phyloP scores from a whole-genome alignment of 2,888 invertebrate genomes.

The Acleris emargana region DNA sequence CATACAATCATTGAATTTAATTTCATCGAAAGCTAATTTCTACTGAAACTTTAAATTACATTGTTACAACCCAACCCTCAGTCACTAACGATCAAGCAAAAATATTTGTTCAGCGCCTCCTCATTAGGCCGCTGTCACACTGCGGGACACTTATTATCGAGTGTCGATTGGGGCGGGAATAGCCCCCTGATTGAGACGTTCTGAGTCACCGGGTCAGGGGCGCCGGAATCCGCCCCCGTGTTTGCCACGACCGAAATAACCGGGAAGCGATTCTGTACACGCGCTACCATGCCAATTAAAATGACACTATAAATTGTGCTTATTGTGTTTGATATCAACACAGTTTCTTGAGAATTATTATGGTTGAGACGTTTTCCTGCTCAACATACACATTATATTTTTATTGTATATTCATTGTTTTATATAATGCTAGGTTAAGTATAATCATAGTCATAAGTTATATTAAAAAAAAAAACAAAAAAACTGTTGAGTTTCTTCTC shows the following conservation, averaged over 20 bases:
- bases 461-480: no score
- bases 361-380: no score
- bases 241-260: slow-evolving; percentile 45
- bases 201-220: slow-evolving; percentile 76
- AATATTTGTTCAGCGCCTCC: slow-evolving; percentile 30
- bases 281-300: not conserved
- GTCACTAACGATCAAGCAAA: slow-evolving; percentile 16
- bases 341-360: no score
- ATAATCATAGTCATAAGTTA: no score
- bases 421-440: no score
- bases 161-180: slow-evolving; percentile 45
- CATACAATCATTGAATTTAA: no score
- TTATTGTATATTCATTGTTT: no score
- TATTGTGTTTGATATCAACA: no score
- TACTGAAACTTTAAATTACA: no score
- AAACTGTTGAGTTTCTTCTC: no score
- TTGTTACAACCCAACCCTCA: not conserved
- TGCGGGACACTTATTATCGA: slow-evolving; percentile 49
- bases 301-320: not conserved
- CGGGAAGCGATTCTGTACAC: slow-evolving; percentile 6
- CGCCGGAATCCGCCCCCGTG: slow-evolving; percentile 61
- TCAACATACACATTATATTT: no score
- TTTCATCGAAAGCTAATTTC: no score
- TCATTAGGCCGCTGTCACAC: slow-evolving; percentile 31
- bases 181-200: slow-evolving; percentile 66